Percentiles rank a stretch among this genome's conserved stretches.
phyloP scores from a whole-genome alignment of 1,140 invertebrate genomes.

The Centruroides sculpturatus region DNA sequence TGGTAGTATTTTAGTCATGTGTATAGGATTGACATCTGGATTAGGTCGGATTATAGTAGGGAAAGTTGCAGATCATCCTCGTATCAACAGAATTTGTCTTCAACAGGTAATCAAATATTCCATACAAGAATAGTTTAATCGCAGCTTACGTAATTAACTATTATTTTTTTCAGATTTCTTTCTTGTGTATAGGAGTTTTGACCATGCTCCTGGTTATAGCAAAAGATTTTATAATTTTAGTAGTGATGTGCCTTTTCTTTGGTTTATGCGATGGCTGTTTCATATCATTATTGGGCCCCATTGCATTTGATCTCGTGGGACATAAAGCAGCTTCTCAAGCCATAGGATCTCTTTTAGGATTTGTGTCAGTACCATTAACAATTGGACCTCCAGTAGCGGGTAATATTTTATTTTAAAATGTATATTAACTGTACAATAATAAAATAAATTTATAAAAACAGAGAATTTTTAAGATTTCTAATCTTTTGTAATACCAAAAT shows the following conservation, averaged over 20 bases:
- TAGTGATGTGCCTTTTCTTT: conserved; percentile 58
- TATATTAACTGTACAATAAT: not conserved
- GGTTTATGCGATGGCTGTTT: conserved; percentile 87
- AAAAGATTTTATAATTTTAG: conserved; percentile 44
- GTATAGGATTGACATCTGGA: conserved; percentile 71
- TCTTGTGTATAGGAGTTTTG: conserved; percentile 61
- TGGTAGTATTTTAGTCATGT: conserved; percentile 62
- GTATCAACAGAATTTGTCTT: conserved; percentile 62
- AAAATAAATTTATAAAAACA: too few relatives aligned
- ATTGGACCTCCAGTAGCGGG: conserved; percentile 75
- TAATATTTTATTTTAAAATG: conserved; percentile 1
- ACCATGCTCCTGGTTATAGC: conserved; percentile 61
- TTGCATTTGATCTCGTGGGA: conserved; percentile 82
- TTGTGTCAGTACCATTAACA: conserved; percentile 72
- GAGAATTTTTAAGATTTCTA: too few relatives aligned
- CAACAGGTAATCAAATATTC: conserved; percentile 43
- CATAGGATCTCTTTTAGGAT: conserved; percentile 73
- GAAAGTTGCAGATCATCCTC: conserved; percentile 61
- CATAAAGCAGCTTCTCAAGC: conserved; percentile 69
- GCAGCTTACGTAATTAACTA: not conserved
- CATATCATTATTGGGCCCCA: conserved; percentile 76
- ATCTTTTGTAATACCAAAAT: too few relatives aligned
- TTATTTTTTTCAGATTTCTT: conserved; percentile 47
- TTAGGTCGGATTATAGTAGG: conserved; percentile 72
- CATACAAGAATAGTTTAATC: too few relatives aligned